Base-by-base conservation (phyloP, 2,888 invertebrate genomes). In the Amphipyra tragopoginis region DNA sequence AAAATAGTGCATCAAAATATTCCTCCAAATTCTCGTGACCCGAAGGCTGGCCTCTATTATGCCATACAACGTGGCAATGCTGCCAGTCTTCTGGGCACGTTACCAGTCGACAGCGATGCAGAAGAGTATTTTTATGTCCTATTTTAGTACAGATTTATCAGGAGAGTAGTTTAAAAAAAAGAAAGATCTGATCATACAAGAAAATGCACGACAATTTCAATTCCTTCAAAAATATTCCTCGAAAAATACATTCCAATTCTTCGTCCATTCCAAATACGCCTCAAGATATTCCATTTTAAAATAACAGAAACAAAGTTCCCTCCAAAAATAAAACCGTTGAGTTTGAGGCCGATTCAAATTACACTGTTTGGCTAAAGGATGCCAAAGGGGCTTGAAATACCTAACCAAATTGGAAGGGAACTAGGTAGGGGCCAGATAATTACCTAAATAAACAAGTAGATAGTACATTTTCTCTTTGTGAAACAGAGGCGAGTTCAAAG, bases 401-500 rank as follows among this genome's bases (percentile, higher is more conserved):
- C 65, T 71, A 70, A 56, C 60, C 44, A 50, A 74, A 77, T 75
- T 75, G 60, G 60, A 70, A 53, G 50, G 49, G 44, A 69, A 68
- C 71, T 74, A 71, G 59, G 45, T 50, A 49, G 60, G 52, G 55
- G 64, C 51, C 49, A 57, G 58, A 75, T 77, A 77, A 77, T 77
- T 77, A 75, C 64, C 72, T 64, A 75, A 75, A 77, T 72, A 77
- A 77, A 77, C 64, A 72, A 69, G 33, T 15, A 60, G 43, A 57
- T 60, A 21, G 44, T 62, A 56, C 47, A 71, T 47, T 73, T 62
- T 72, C 68, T 57, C 65, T 64, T 80, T 75, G 71, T 70, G 56
- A 65, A 74, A 62, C 45, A 52, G 40, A 54, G 42, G 65, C 70
- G 53, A 42, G 45, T 48, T 70, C 58, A 68, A 72, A 72, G 59